Conservation (phyloP, 2,888 invertebrate genomes). For the Stenodema calcarata region DNA sequence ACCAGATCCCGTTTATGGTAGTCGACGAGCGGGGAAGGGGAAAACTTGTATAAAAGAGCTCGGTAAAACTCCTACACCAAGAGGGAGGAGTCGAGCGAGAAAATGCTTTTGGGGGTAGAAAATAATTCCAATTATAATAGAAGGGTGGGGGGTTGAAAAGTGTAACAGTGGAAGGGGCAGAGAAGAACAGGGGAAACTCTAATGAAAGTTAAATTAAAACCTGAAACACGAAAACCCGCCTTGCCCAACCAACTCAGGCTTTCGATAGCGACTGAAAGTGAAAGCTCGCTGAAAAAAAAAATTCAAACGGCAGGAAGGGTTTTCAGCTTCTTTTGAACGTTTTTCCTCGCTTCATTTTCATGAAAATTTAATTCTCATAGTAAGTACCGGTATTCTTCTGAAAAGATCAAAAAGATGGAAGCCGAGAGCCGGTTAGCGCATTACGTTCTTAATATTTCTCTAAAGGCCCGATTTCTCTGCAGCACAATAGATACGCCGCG, state of each 20-base stretch:
- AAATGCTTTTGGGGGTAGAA: conserved; percentile 9
- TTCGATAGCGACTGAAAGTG: conserved; percentile 1
- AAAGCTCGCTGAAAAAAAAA: not conserved
- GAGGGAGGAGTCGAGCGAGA: not conserved
- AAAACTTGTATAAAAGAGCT: conserved; percentile 21
- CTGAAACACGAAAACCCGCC: conserved; percentile 18
- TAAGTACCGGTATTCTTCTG: not conserved
- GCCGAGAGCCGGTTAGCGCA: not conserved
- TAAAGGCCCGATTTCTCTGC: too few species aligned
- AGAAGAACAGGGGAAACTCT: not conserved
- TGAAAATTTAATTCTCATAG: not conserved
- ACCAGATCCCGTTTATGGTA: not conserved
- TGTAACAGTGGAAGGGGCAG: not conserved
- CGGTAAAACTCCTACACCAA: not conserved
- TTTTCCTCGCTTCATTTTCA: not conserved
- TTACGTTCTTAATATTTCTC: not conserved
- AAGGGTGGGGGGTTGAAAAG: not conserved
- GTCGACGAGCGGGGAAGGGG: not conserved
- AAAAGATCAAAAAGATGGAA: not conserved
- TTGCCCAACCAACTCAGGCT: not conserved
- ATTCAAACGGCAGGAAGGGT: not conserved
- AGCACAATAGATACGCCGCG: too few species aligned
- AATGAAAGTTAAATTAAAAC: conserved; percentile 50
- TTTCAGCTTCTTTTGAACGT: not conserved
- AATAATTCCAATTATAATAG: conserved; percentile 45